Evolutionary conservation across 2,797 vertebrate genomes (phyloP).

Genomic region (Pangasius djambal): DNA sequence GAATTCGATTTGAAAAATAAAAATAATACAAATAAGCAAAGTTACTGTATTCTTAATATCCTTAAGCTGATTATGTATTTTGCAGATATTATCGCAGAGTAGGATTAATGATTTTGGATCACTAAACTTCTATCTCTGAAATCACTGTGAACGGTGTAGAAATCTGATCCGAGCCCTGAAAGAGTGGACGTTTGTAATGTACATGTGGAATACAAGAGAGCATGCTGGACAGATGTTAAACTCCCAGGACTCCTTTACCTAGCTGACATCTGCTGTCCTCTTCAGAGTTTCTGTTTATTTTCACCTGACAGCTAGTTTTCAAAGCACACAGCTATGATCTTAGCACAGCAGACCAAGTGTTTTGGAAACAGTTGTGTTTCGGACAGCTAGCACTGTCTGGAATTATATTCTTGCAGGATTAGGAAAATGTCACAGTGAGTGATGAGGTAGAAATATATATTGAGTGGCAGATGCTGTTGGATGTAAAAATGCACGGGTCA

Average conservation of each 20-base stretch:
- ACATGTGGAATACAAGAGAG: background rate
- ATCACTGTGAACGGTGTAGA: background rate
- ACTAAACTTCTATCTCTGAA: background rate
- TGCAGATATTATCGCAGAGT: background rate
- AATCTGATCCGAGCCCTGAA: background rate
- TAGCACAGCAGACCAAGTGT: background rate
- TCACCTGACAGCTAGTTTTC: slow-evolving; percentile 8
- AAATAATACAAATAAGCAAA: background rate
- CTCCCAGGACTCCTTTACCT: background rate
- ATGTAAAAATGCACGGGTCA: background rate
- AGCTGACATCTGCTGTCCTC: slow-evolving; percentile 21
- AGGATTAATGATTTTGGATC: background rate
- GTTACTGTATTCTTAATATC: background rate
- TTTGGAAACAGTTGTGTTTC: slow-evolving; percentile 28
- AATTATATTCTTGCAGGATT: slow-evolving; percentile 13
- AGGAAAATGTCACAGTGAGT: slow-evolving; percentile 22
- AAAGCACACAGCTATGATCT: background rate
- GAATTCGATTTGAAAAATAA: background rate
- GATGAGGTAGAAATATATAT: background rate
- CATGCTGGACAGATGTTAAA: slow-evolving; percentile 19
- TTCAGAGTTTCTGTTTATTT: slow-evolving; percentile 2
- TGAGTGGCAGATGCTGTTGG: slow-evolving; percentile 5
- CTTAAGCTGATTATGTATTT: background rate
- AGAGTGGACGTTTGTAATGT: background rate
- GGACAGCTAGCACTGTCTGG: slow-evolving; percentile 25